These are phyloP conservation scores for Zaprionus lineosus DNA, from an alignment of 2,888 invertebrate species.

Conservation along the genomic window DNA sequence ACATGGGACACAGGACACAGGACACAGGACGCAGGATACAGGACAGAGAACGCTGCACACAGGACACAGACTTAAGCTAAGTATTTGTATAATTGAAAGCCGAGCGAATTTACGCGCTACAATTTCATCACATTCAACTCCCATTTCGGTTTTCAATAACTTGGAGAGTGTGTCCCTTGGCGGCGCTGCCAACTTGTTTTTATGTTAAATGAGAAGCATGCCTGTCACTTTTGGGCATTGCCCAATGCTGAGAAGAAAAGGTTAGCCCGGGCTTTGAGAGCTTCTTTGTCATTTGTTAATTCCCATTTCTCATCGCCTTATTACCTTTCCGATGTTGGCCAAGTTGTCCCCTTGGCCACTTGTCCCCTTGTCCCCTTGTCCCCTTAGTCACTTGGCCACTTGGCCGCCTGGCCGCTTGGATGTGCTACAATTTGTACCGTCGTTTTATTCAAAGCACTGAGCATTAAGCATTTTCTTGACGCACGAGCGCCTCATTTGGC, in stretches of 20 bases:
- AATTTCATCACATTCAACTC: constrained; percentile 25
- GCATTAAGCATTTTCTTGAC: constrained; percentile 43
- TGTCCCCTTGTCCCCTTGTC: too few relatives aligned
- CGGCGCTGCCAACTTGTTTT: neutral
- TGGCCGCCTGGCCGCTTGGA: too few relatives aligned
- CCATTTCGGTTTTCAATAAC: constrained; percentile 25
- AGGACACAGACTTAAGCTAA: constrained; percentile 34
- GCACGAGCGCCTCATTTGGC: constrained; percentile 59
- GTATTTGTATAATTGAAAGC: constrained; percentile 67
- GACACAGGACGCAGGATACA: too few relatives aligned
- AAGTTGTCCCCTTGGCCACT: too few relatives aligned
- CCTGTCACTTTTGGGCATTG: neutral
- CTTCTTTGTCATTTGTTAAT: constrained; percentile 32
- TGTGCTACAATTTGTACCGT: constrained; percentile 20
- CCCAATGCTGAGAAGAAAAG: constrained; percentile 4
- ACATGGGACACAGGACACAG: too few relatives aligned
- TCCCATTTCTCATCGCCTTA: constrained; percentile 24
- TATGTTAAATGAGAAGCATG: neutral
- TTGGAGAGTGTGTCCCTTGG: neutral
- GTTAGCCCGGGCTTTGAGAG: constrained; percentile 4
- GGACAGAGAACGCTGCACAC: too few relatives aligned
- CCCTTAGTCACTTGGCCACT: too few relatives aligned
- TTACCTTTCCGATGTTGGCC: too few relatives aligned
- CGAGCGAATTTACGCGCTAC: constrained; percentile 23
- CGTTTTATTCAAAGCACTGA: constrained; percentile 28